These are phyloP conservation scores for Pavo muticus DNA, from an alignment of 2,113 vertebrate species.

Conservation along the genomic window DNA sequence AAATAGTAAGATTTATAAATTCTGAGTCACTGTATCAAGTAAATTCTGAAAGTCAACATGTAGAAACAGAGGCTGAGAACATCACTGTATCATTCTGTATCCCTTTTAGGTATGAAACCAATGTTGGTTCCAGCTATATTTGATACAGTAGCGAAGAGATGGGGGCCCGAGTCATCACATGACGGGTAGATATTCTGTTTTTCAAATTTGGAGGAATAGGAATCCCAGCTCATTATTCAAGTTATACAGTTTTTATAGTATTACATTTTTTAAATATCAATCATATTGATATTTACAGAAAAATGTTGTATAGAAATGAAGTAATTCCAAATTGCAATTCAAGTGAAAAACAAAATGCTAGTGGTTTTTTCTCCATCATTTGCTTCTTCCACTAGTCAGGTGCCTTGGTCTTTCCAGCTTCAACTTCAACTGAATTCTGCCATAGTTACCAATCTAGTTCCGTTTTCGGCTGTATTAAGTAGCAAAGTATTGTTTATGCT, in stretches of 20 bases:
- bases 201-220: not conserved
- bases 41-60: not conserved
- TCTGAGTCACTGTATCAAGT: not conserved
- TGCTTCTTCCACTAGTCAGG: not conserved
- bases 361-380: not conserved
- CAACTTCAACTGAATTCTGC: not conserved
- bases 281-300: not conserved
- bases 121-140: conserved; percentile 25
- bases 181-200: not conserved
- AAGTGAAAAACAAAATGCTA: not conserved
- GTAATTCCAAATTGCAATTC: not conserved
- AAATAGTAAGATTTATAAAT: not conserved
- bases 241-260: not conserved
- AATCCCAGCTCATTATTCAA: not conserved
- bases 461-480: not conserved
- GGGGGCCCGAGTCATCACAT: not conserved
- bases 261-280: not conserved
- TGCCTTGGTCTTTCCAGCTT: not conserved
- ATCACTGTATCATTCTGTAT: conserved; percentile 14
- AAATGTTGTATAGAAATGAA: not conserved
- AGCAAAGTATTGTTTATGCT: not conserved
- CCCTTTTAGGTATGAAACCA: conserved; percentile 29
- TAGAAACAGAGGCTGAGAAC: not conserved
- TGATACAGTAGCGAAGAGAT: not conserved
- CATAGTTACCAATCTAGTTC: not conserved